phyloP scores from a whole-genome alignment of 1,140 invertebrate species.

The Goniozus legneri region DNA sequence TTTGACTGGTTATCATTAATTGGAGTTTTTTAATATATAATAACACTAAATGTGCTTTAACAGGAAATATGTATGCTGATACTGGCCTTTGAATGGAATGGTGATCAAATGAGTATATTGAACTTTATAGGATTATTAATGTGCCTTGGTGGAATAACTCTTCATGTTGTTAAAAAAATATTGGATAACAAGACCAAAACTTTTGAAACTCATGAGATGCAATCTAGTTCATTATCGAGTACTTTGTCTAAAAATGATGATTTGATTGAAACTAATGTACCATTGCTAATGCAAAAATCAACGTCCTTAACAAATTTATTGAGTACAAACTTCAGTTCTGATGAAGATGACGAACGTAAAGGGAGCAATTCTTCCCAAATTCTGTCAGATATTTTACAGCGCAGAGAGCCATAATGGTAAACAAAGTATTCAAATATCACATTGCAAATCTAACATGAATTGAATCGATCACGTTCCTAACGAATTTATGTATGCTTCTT shows the following conservation, averaged over 20 bases:
- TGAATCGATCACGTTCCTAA: too few species aligned
- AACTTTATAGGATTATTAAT: slow-evolving; percentile 84
- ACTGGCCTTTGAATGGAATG: slow-evolving; percentile 80
- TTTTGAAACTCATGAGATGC: slow-evolving; percentile 39
- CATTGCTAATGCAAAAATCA: slow-evolving; percentile 43
- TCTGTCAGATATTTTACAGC: slow-evolving; percentile 49
- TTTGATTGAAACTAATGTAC: slow-evolving; percentile 36
- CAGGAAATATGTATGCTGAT: slow-evolving; percentile 88
- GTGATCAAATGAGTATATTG: slow-evolving; percentile 77
- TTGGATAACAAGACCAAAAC: slow-evolving; percentile 32
- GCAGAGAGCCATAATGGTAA: slow-evolving; percentile 34
- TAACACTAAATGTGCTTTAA: slow-evolving; percentile 43
- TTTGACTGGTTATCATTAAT: slow-evolving; percentile 5
- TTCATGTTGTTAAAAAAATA: slow-evolving; percentile 82
- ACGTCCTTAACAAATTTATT: slow-evolving; percentile 47
- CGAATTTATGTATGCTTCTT: too few species aligned
- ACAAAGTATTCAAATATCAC: not conserved
- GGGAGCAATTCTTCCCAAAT: slow-evolving; percentile 46
- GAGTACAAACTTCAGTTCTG: slow-evolving; percentile 47
- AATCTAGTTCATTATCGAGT: slow-evolving; percentile 36
- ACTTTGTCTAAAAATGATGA: slow-evolving; percentile 36
- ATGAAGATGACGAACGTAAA: slow-evolving; percentile 41
- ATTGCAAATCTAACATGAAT: too few species aligned
- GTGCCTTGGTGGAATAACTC: slow-evolving; percentile 83
- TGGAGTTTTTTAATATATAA: slow-evolving; percentile 7